Evolutionary conservation across 2,797 vertebrate species (phyloP).

Genomic region (Muscicapa comitata): DNA sequence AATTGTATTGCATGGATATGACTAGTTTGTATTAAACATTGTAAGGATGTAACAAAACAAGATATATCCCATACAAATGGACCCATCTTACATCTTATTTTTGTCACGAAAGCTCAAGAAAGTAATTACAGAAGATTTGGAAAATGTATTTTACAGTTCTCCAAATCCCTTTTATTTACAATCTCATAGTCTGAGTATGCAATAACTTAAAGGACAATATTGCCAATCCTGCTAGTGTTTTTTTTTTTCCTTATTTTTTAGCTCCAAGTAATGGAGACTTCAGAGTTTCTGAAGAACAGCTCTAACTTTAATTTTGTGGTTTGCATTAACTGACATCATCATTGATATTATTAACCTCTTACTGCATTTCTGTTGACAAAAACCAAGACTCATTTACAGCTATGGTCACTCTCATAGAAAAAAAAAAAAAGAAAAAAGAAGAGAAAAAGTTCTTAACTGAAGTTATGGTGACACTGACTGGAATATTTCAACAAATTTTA

Average conservation of each 20-base stretch:
- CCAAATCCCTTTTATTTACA: neutral
- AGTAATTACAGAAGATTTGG: neutral
- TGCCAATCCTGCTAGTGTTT: neutral
- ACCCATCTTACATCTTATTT: neutral
- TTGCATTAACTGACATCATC: neutral
- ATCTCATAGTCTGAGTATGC: neutral
- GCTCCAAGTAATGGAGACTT: neutral
- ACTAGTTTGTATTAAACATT: neutral
- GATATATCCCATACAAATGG: neutral
- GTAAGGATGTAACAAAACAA: neutral
- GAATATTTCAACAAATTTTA: neutral
- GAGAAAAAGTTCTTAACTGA: neutral
- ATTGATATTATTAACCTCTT: neutral
- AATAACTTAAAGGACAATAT: neutral
- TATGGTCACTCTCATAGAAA: rapidly evolving
- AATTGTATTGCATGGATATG: neutral
- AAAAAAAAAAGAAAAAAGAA: neutral
- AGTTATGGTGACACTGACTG: neutral
- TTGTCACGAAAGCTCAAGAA: neutral
- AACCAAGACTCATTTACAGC: neutral
- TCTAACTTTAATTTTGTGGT: neutral
- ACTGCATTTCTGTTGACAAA: neutral
- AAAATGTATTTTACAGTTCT: neutral
- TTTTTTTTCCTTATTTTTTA: neutral
- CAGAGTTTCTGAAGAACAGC: neutral